phyloP scores from a whole-genome alignment of 2,888 invertebrate species.

The Hirtodrosophila cameraria region DNA sequence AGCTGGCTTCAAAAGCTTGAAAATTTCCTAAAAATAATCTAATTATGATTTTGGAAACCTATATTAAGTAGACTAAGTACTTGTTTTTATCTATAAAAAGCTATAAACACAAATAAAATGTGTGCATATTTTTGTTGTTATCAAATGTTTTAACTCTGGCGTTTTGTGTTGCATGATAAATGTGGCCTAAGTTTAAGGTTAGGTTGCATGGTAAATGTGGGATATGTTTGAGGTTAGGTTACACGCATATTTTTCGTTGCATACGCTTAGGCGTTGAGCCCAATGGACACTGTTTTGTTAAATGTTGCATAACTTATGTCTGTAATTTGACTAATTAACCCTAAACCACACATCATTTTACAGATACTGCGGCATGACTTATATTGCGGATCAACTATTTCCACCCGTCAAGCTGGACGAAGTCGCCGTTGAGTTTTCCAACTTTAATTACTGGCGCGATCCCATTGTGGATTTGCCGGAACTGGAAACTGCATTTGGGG shows the following conservation, averaged over 20 bases:
- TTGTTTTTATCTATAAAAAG: slow-evolving; percentile 23
- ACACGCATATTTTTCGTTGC: slow-evolving; percentile 20
- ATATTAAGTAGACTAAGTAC: too few relatives aligned
- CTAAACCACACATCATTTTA: slow-evolving; percentile 2
- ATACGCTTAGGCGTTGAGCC: slow-evolving; percentile 41
- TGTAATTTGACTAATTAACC: background rate
- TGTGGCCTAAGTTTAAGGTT: slow-evolving; percentile 17
- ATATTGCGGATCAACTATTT: slow-evolving; percentile 97
- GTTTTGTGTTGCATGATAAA: slow-evolving; percentile 43
- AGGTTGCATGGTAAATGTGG: background rate
- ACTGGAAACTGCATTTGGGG: slow-evolving; percentile 58
- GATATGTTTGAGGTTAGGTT: slow-evolving; percentile 12
- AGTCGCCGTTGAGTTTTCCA: slow-evolving; percentile 90
- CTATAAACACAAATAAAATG: slow-evolving; percentile 60
- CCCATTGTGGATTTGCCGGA: slow-evolving; percentile 88
- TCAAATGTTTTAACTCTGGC: slow-evolving; percentile 41
- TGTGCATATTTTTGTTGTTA: slow-evolving; percentile 43
- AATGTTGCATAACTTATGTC: slow-evolving; percentile 27
- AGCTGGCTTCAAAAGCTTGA: slow-evolving; percentile 6
- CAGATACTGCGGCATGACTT: slow-evolving; percentile 95
- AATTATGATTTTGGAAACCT: too few relatives aligned
- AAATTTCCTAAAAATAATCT: background rate
- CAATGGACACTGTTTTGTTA: slow-evolving; percentile 4
- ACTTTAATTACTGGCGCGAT: slow-evolving; percentile 96
- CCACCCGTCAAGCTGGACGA: slow-evolving; percentile 90